phyloP scores from a whole-genome alignment of 2,797 vertebrate species.

The Miichthys miiuy region DNA sequence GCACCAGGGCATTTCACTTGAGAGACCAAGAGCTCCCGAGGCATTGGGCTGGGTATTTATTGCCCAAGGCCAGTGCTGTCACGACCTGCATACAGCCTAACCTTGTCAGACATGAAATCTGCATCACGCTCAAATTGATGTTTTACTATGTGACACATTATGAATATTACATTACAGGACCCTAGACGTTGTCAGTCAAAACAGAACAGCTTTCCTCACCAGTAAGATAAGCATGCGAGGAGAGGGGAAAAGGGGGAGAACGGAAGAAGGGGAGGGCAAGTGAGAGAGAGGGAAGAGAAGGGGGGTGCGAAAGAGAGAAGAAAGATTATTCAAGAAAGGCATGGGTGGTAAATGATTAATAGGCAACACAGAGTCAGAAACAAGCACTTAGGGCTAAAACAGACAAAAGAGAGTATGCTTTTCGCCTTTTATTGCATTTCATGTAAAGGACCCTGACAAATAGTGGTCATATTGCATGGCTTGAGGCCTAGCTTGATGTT shows the following conservation, averaged over 20 bases:
- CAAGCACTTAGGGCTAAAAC: conserved; percentile 92
- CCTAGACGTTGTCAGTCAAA: conserved; percentile 92
- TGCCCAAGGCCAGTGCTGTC: conserved; percentile 83
- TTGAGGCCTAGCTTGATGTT: conserved; percentile 84
- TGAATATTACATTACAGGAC: conserved; percentile 98
- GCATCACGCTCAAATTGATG: conserved; percentile 92
- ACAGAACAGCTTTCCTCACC: conserved; percentile 86
- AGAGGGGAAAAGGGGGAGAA: conserved; percentile 16
- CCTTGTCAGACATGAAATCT: conserved; percentile 91
- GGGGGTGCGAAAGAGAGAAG: conserved; percentile 62
- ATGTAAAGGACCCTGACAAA: conserved; percentile 88
- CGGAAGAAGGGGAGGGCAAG: conserved; percentile 51
- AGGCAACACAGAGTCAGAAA: conserved; percentile 92
- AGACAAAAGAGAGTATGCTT: conserved; percentile 91
- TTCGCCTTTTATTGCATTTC: conserved; percentile 85
- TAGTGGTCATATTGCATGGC: conserved; percentile 86
- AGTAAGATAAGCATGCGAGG: conserved; percentile 89
- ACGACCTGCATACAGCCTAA: conserved; percentile 87
- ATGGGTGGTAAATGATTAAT: conserved; percentile 96
- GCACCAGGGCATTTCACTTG: conserved; percentile 75
- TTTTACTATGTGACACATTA: conserved; percentile 93
- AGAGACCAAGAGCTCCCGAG: conserved; percentile 73
- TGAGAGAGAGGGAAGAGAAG: conserved; percentile 12
- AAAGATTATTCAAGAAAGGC: conserved; percentile 83
- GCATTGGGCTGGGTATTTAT: conserved; percentile 76